Conservation (phyloP, 2,113 vertebrate genomes). For the Enhydra lutris region DNA sequence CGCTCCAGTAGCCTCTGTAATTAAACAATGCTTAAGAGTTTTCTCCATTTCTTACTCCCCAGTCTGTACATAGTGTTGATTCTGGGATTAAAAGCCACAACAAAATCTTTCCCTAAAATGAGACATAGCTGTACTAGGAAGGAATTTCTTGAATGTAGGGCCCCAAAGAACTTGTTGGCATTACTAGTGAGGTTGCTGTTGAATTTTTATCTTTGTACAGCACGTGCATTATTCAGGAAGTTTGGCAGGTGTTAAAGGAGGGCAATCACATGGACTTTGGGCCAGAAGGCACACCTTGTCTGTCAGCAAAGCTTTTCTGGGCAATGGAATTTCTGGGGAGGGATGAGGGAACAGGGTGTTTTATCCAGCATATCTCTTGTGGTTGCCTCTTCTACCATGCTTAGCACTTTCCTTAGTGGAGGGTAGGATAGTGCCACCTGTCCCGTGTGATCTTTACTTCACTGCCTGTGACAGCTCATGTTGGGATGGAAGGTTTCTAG, state of each 20-base stretch:
- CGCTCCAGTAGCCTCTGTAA: background rate
- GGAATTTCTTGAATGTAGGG: background rate
- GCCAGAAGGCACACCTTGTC: background rate
- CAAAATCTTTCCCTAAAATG: background rate
- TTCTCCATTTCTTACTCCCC: constrained; percentile 24
- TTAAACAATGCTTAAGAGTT: background rate
- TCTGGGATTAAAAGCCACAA: constrained; percentile 10
- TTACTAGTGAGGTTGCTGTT: background rate
- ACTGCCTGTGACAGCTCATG: background rate
- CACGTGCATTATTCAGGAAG: background rate
- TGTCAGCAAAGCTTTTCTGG: background rate
- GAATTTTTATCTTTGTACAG: background rate
- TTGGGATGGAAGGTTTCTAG: background rate
- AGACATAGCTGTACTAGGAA: constrained; percentile 13
- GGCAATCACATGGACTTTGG: background rate
- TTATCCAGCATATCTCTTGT: background rate
- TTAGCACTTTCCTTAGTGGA: background rate
- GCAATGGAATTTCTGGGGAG: background rate
- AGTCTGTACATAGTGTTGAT: constrained; percentile 14
- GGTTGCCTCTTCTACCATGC: background rate
- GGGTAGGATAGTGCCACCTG: background rate
- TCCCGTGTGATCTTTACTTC: background rate
- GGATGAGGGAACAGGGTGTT: background rate
- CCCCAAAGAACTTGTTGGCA: background rate
- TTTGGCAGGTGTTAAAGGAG: background rate